These are phyloP conservation scores for Myoxocephalus aenaeus DNA, from an alignment of 2,797 vertebrate genomes.

Conservation along the genomic window DNA sequence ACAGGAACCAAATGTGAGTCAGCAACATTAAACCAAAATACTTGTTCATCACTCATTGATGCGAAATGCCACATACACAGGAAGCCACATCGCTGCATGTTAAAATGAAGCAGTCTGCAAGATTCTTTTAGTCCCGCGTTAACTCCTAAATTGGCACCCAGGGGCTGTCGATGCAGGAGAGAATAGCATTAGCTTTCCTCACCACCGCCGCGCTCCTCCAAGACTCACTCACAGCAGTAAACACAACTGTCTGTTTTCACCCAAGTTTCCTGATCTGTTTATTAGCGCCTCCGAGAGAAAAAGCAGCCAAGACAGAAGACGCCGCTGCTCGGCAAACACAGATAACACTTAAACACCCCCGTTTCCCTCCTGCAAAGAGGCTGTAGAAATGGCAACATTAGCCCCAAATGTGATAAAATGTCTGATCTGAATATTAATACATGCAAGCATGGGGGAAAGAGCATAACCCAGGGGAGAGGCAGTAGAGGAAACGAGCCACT, in stretches of 20 bases:
- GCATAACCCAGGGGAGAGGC: conserved; percentile 18
- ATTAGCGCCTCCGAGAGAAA: conserved; percentile 13
- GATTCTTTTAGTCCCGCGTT: conserved; percentile 24
- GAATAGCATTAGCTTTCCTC: conserved; percentile 36
- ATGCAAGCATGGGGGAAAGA: conserved; percentile 24
- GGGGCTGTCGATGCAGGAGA: background rate
- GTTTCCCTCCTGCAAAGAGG: background rate
- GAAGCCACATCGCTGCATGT: background rate
- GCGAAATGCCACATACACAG: conserved; percentile 7
- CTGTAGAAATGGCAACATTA: conserved; percentile 5
- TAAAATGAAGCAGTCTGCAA: conserved; percentile 20
- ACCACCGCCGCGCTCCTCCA: conserved; percentile 6
- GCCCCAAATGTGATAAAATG: conserved; percentile 27
- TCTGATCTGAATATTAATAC: conserved; percentile 30
- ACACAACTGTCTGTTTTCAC: conserved; percentile 18
- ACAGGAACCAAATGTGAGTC: background rate
- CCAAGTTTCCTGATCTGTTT: conserved; percentile 24
- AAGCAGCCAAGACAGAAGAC: conserved; percentile 11
- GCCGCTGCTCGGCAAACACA: background rate
- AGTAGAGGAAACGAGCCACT: conserved; percentile 24
- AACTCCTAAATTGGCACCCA: conserved; percentile 37
- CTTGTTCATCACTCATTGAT: conserved; percentile 16
- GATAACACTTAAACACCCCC: background rate
- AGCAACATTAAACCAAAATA: conserved; percentile 23
- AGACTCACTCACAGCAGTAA: conserved; percentile 28